Conservation (phyloP, 2,888 invertebrate species). For the Escarpia spicata region DNA sequence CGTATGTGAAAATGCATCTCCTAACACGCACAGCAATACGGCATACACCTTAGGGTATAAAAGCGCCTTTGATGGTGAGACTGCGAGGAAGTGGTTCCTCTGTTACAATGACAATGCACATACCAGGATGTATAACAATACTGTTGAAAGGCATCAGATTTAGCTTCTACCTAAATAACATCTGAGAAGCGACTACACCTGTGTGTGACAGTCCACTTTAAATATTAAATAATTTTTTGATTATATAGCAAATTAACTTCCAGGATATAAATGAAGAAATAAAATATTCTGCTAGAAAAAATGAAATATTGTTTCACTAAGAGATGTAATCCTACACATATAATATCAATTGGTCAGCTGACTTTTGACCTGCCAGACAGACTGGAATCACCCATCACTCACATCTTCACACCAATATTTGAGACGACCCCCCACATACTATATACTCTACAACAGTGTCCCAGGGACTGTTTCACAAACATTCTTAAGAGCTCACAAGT, state of each 20-base stretch:
- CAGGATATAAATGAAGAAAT: background rate
- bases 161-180: background rate
- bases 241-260: background rate
- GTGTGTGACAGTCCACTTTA: background rate
- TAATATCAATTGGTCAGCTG: background rate
- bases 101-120: background rate
- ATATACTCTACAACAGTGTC: too few species aligned
- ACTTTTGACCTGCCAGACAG: background rate
- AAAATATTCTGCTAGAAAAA: background rate
- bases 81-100: background rate
- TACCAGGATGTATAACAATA: background rate
- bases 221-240: background rate
- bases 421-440: too few species aligned
- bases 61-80: background rate
- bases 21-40: background rate
- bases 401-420: too few species aligned
- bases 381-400: too few species aligned
- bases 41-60: background rate
- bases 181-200: background rate
- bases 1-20: background rate
- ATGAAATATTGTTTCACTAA: background rate
- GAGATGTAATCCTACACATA: background rate
- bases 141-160: background rate
- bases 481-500: too few species aligned
- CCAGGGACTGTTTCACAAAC: too few species aligned